Base-by-base conservation (phyloP, 23 tunicate species). In the Halocynthia aurantium region DNA sequence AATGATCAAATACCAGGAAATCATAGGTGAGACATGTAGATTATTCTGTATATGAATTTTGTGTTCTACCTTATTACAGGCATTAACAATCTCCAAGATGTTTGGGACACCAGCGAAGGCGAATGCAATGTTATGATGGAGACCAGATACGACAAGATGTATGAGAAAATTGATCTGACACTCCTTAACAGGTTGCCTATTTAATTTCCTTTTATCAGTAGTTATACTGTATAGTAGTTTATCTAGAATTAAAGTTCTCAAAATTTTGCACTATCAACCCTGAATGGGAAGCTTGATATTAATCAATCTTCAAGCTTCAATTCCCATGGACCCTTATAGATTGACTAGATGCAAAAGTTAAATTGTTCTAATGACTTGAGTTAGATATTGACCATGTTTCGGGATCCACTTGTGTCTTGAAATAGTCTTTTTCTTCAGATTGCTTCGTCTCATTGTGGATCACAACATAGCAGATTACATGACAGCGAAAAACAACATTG, bases 381-480 rank as follows among this genome's bases (percentile, higher is more conserved):
- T 60, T 15, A 1, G 4, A 15, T 60, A 15, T 60, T 60, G 64
- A 15, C 17, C n/a, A 15, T 60, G 17, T 60, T 60, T 60, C 4
- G 4, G 4, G 1, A 1, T 60, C 64, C 64, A 60, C 17, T 2
- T 60, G 64, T 60, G 64, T 15, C 17, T 1, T 15, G n/a, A 60
- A 60, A 31, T 0, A 0, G 44, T 31, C 44, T 4, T 72, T 13
- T 67, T 61, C 58, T 71, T 70, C 82, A 92, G 99, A 63, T 62
- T 96, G 70, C 83, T 96, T 56, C 88, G 99, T 52, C 72, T 96
- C 81, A 96, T 96, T 55, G 99, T 96, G n/a, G 99, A 96, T 64
- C 99, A 96, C 96, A 96, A 96, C 83, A 96, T 96, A 57, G 99
- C 99, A 13, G 99, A 96, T 81, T 96, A 96, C 93, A 96, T 96